phyloP scores from a whole-genome alignment of 2,797 vertebrate genomes.

The Antennarius maculatus region DNA sequence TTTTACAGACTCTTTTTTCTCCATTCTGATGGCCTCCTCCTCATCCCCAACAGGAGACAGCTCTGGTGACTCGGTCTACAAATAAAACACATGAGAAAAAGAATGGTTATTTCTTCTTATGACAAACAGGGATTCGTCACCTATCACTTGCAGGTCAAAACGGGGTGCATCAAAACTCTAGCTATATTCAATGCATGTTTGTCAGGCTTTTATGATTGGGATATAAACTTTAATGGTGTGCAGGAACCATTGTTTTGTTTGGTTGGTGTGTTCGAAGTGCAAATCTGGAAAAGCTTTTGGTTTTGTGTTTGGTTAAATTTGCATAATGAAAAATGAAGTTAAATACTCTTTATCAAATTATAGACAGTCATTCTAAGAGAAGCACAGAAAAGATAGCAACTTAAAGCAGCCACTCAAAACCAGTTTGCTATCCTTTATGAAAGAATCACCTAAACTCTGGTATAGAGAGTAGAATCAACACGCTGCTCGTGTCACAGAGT shows the following conservation, averaged over 20 bases:
- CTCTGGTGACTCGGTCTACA: slow-evolving; percentile 81
- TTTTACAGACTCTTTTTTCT: slow-evolving; percentile 78
- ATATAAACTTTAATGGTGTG: background rate
- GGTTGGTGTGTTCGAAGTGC: background rate
- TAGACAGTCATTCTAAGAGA: background rate
- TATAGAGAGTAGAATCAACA: background rate
- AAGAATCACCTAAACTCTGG: background rate
- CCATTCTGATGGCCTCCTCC: slow-evolving; percentile 73
- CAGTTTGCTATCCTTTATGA: background rate
- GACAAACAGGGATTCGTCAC: background rate
- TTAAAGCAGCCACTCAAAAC: background rate
- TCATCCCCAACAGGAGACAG: slow-evolving; percentile 73
- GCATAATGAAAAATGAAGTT: background rate
- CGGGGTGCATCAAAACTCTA: slow-evolving; percentile 7
- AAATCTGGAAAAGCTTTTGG: slow-evolving; percentile 4
- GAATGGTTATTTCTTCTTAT: background rate
- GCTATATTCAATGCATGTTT: background rate
- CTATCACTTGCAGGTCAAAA: background rate
- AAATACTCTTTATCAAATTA: background rate
- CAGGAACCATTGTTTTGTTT: slow-evolving; percentile 6
- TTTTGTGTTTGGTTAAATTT: fast-evolving
- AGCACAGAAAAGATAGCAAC: background rate
- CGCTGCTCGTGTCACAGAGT: background rate
- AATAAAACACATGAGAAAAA: slow-evolving; percentile 18
- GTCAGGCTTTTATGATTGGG: background rate